Base-by-base conservation (phyloP, 2,113 vertebrate genomes). In the Corythoichthys haematopterus region DNA sequence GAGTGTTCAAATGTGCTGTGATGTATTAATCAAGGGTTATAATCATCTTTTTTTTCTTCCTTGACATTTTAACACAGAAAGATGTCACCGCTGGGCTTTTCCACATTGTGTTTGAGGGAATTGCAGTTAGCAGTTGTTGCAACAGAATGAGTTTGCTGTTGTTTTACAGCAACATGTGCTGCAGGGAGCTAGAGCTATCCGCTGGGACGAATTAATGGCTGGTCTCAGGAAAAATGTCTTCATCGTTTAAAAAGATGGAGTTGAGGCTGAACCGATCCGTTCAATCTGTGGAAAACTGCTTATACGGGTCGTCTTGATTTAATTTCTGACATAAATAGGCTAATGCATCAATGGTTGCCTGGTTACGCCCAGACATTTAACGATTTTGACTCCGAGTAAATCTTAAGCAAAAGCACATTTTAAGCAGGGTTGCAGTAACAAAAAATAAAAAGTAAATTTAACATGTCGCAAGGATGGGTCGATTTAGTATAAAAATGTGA, bases 291-390 rank as follows among this genome's bases (percentile, higher is more conserved):
- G 6, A 37, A 40, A 59, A 59, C 36, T 3, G 37, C 16, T 45
- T 20, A 4, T 20, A 43, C 60, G 2, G 11, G n/a, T 28, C 16
- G 3, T 13, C 14, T 62, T 62, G n/a, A 62, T 62, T 62, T 33
- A 47, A 62, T 62, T 62, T 62, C 43, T 6, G 60, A 62, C 60
- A 15, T 46, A 33, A 47, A 62, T 45, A n/a, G 43, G 40, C 14
- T 3, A 11, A 1, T 46, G 60, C 3, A 47, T 46, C 43, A 62
- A 62, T 43, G 60, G 60, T 62, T 62, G 60, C 60, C 43, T 33
- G 20, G 60, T 62, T 62, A 46, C 60, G 10, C 20, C 0, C 59
- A 45, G n/a, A 45, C 40, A 20, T 28, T 16, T 10, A 8, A 38
- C 3, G 55, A 57, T 28, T 2, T 13, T 38, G 14, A 16, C 59